A percentile compares a stretch with the other conserved stretches of the same genome.
These are phyloP conservation scores for Ctenochaetus hawaiiensis DNA, from an alignment of 2,797 vertebrate genomes.

Conservation along the genomic window DNA sequence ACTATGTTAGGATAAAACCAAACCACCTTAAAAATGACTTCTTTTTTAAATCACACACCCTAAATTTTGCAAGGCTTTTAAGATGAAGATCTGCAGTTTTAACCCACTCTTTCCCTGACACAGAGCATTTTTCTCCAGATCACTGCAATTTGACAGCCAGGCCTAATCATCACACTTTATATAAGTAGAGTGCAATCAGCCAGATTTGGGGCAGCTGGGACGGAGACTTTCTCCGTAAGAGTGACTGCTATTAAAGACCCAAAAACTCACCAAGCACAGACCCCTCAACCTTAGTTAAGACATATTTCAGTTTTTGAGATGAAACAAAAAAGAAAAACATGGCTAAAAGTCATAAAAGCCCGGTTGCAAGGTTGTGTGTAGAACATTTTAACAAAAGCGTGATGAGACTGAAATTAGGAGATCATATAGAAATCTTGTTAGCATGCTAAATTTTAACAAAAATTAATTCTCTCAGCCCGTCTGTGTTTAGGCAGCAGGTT, in stretches of 20 bases:
- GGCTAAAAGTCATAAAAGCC: no score
- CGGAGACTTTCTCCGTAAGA: slow-evolving; percentile 23
- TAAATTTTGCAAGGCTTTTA: slow-evolving; percentile 4
- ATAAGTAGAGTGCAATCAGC: slow-evolving; percentile 61
- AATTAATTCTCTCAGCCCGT: not conserved
- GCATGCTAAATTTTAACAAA: slow-evolving; percentile 5
- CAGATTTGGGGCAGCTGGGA: slow-evolving; percentile 30
- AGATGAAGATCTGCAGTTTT: slow-evolving; percentile 22
- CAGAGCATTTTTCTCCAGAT: slow-evolving; percentile 39
- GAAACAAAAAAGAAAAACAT: not conserved
- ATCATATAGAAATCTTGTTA: slow-evolving; percentile 14
- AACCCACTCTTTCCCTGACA: slow-evolving; percentile 47
- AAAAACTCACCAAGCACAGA: not conserved
- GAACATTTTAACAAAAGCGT: not conserved
- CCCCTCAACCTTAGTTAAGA: slow-evolving; percentile 2
- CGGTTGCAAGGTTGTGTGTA: no score
- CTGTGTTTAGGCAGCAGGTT: slow-evolving; percentile 26
- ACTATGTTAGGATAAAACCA: slow-evolving; percentile 1
- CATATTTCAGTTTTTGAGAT: slow-evolving; percentile 18
- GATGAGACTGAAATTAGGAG: not conserved
- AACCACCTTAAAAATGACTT: not conserved
- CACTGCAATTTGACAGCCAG: slow-evolving; percentile 44
- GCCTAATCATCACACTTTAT: slow-evolving; percentile 50
- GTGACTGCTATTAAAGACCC: slow-evolving; percentile 26
- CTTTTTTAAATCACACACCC: slow-evolving; percentile 3